A percentile compares a stretch with the other conserved stretches of the same genome.
phyloP scores from a whole-genome alignment of 2,888 invertebrate genomes.

The Himalopsyche kuldschensis region DNA sequence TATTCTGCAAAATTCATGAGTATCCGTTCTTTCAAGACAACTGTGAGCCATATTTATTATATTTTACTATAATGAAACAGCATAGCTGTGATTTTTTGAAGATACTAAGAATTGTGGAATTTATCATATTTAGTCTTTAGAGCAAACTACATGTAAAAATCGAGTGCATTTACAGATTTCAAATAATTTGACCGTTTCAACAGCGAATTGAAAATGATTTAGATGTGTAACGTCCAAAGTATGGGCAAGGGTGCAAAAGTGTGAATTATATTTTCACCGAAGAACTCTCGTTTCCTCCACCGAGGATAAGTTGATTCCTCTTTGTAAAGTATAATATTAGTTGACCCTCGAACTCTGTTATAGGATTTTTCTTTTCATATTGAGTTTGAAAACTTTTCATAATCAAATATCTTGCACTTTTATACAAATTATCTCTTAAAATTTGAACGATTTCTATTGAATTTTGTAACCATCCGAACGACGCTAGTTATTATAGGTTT shows the following conservation, averaged over 20 bases:
- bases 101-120: background rate
- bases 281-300: background rate
- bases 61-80: background rate
- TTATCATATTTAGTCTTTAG: background rate
- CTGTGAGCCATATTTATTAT: background rate
- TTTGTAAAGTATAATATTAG: background rate
- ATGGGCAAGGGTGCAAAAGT: constrained; percentile 12
- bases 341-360: background rate
- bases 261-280: background rate
- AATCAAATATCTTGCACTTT: background rate
- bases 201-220: background rate
- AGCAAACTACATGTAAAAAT: background rate
- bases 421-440: background rate
- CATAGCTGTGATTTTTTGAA: background rate
- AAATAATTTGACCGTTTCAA: background rate
- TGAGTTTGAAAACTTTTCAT: background rate
- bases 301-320: background rate
- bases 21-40: background rate
- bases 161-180: background rate
- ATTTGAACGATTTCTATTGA: background rate
- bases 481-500: background rate
- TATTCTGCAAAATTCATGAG: background rate
- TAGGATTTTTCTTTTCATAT: background rate
- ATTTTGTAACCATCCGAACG: background rate
- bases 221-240: background rate